Evolutionary conservation across 2,888 invertebrate genomes (phyloP).

Genomic region (Endomychus coccineus): DNA sequence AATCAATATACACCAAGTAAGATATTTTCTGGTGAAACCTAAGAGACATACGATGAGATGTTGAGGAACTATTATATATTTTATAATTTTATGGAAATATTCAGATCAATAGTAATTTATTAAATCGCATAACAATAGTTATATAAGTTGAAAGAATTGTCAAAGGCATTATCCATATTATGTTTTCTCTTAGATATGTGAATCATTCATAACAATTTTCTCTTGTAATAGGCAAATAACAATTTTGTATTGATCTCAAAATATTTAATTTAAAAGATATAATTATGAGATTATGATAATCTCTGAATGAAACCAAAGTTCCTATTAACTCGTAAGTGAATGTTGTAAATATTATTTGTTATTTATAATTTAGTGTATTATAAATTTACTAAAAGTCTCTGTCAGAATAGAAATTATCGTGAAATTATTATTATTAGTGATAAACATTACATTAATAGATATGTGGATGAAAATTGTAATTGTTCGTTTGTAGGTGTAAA

Average conservation of each 20-base stretch:
- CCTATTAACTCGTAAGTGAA: conserved; percentile 45
- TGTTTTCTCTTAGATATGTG: no score
- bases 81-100: no score
- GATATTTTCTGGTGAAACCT: no score
- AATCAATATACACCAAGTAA: no score
- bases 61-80: no score
- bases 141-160: no score
- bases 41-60: no score
- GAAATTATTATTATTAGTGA: conserved; percentile 28
- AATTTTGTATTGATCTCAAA: conserved; percentile 10
- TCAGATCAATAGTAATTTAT: no score
- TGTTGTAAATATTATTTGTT: conserved; percentile 7
- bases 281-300: conserved; percentile 37
- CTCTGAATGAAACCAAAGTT: conserved; percentile 56
- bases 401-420: conserved; percentile 29
- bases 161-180: no score
- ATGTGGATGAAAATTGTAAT: conserved; percentile 39
- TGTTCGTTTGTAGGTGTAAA: conserved; percentile 43
- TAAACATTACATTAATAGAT: conserved; percentile 25
- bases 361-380: conserved; percentile 22
- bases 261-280: conserved; percentile 21
- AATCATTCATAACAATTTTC: no score
- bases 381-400: conserved; percentile 15
- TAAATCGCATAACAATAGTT: no score
- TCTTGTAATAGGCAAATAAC: neutral